Percentiles rank a stretch among this genome's conserved stretches.
These are phyloP conservation scores for Ostrea denselamellosa DNA, from an alignment of 1,140 invertebrate species.

Conservation along the genomic window DNA sequence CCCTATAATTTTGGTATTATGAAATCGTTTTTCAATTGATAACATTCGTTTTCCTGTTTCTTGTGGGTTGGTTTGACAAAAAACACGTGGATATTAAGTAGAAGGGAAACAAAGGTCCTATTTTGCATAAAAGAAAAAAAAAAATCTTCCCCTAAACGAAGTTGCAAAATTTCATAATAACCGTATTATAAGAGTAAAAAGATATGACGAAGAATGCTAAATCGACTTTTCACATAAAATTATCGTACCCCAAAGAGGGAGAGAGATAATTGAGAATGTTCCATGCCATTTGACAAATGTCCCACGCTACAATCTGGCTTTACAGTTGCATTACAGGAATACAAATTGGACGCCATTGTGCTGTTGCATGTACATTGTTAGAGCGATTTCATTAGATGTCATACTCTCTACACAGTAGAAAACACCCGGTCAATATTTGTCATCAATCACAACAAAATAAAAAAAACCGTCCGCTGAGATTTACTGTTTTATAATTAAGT, in stretches of 20 bases:
- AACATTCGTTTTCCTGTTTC: background rate
- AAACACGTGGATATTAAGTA: background rate
- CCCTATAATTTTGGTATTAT: background rate
- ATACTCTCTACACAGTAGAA: background rate
- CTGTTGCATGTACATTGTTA: slow-evolving; percentile 6
- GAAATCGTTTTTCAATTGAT: background rate
- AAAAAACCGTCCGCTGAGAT: background rate
- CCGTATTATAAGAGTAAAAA: background rate
- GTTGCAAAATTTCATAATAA: background rate
- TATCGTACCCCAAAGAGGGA: background rate
- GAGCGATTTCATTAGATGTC: background rate
- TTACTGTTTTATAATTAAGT: slow-evolving; percentile 32
- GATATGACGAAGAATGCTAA: background rate
- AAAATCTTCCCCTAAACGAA: background rate
- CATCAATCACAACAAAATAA: slow-evolving; percentile 6
- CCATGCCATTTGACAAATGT: slow-evolving; percentile 10
- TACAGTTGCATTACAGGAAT: background rate
- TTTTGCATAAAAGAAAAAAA: background rate
- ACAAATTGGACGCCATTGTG: slow-evolving; percentile 26
- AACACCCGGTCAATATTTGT: slow-evolving; percentile 19
- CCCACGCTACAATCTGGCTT: background rate
- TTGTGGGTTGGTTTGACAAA: background rate
- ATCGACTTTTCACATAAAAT: slow-evolving; percentile 11
- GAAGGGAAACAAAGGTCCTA: background rate
- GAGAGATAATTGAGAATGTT: background rate